Evolutionary conservation across 2,888 invertebrate genomes (phyloP), one percentile per base, ranked within the genome.

Genomic region (Lamellibrachia columna): DNA sequence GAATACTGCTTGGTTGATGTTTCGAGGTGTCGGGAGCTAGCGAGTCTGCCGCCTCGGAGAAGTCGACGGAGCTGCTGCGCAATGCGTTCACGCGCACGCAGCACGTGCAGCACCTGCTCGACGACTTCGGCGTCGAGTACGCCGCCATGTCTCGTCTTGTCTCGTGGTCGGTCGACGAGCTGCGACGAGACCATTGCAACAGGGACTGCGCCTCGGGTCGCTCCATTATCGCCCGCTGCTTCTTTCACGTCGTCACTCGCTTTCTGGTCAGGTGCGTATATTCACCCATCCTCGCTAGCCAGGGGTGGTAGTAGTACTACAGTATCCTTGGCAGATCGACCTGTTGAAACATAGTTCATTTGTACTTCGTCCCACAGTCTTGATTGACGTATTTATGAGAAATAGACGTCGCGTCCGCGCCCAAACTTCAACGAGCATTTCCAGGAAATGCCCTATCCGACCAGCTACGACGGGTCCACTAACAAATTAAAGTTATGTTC

Each of bases 91-190:
- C 75, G 75, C n/a, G 75, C 75, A 75, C 75, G 22, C 75, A 75
- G 75, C 75, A 75, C 22, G 75, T 75, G 75, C 75, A 75, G 75
- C 22, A 22, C 75, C 75, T 75, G 75, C 75, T 75, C 75, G 75
- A 75, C 75, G 75, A 75, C 75, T 75, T 75, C 75, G 75, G 15
- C n/a, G 75, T 75, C 22, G 75, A 75, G 22, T 75, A 75, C 75
- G 15, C 75, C 22, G 75, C 75, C 75, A 75, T 75, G 75, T 75
- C 75, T 75, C 75, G 75, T 75, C 75, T 75, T 15, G 75, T 75
- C 75, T 75, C 75, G 75, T 75, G 75, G 75, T 75, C 75, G 75
- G 75, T 75, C 22, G 75, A 75, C 75, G 75, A 75, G 75, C 75
- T 75, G 15, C 75, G 75, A 22, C 75, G 75, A 75, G 75, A 75